Base-by-base conservation (phyloP, 2,113 vertebrate species). In the Zonotrichia leucophrys region DNA sequence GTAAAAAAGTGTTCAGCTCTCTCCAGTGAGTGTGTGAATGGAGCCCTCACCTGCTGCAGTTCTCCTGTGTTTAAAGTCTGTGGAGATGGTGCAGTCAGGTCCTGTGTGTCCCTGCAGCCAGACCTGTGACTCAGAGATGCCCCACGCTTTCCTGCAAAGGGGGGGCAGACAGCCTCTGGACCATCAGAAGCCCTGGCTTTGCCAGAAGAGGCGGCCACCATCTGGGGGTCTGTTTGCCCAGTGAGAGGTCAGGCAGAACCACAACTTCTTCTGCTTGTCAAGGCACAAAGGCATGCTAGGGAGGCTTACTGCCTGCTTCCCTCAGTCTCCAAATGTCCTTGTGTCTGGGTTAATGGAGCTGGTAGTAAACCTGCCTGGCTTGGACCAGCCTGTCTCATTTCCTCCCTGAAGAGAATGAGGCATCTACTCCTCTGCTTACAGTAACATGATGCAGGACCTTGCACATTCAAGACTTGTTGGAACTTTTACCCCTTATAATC, bases 261-360 rank as follows among this genome's bases (percentile, higher is more conserved):
- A 9, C 0, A 2, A 23, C 30, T 35, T 46, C 22, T 85, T 5
- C 12, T 52, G 7, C 11, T 69, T 55, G 42, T 11, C 27, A 49
- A 33, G n/a, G 10, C 44, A 53, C 20, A 64, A 14, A 74, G 19
- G 31, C 7, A 44, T n/a, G 17, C 22, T 23, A 28, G 55, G 27
- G 41, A 55, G n/a, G 58, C 22, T 76, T 85, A 19, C 9, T 3
- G 2, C 63, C 15, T 0, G 0, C 37, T 66, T 16, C 25, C 56
- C 7, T n/a, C 2, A 0, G 1, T 41, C 30, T 10, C 23, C 3
- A 1, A 13, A 19, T 27, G 12, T 52, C 14, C 13, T 11, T 44
- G 16, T 30, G 44, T 52, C 19, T 68, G 31, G 6, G 15, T 67
- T 39, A 28, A 73, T 47, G 28, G 28, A 76, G 14, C 5, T n/a